These are phyloP conservation scores for Drosophila lutescens DNA, from an alignment of 2,888 invertebrate genomes.

Conservation along the genomic window DNA sequence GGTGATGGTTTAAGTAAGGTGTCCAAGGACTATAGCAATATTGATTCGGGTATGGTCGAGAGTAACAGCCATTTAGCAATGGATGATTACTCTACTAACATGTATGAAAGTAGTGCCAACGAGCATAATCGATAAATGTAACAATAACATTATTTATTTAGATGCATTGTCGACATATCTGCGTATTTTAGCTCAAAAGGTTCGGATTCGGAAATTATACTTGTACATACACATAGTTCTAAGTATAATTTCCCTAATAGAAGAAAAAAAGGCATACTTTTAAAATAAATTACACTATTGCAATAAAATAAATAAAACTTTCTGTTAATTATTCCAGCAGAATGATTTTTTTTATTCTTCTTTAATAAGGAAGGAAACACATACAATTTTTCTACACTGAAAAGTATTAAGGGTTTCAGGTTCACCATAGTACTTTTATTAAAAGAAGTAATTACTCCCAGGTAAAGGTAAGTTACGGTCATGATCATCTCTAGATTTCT, in stretches of 20 bases:
- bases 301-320: constrained; percentile 11
- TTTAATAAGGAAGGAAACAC: neutral
- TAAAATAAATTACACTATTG: constrained; percentile 3
- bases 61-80: constrained; percentile 52
- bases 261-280: constrained; percentile 10
- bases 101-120: constrained; percentile 54
- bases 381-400: neutral
- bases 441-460: too few species aligned
- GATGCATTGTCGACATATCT: constrained; percentile 57
- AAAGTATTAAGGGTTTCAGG: neutral
- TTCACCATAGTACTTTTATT: neutral
- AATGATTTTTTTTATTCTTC: neutral
- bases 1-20: constrained; percentile 54
- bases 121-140: constrained; percentile 33
- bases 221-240: constrained; percentile 35
- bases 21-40: constrained; percentile 45
- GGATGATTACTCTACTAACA: constrained; percentile 50
- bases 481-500: too few species aligned
- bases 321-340: neutral
- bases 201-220: constrained; percentile 43
- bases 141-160: constrained; percentile 1
- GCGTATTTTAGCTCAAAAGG: constrained; percentile 5
- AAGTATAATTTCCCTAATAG: constrained; percentile 29
- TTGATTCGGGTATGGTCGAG: constrained; percentile 45
- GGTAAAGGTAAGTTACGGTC: too few species aligned